Percentiles rank a stretch among this genome's conserved stretches.
These are phyloP conservation scores for Drosophila merina DNA, from an alignment of 2,888 invertebrate genomes.

Conservation along the genomic window DNA sequence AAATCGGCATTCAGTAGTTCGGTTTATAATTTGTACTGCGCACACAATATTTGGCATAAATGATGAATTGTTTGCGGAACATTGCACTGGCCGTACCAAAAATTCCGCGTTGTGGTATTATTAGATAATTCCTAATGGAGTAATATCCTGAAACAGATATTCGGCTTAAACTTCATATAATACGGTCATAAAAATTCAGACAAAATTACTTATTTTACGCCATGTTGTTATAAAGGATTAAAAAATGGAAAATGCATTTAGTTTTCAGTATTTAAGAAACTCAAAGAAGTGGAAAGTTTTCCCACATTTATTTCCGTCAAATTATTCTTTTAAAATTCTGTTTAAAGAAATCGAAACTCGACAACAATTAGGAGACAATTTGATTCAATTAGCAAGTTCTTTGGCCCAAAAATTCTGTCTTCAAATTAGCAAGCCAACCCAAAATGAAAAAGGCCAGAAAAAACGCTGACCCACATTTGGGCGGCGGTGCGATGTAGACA, in stretches of 20 bases:
- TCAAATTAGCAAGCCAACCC: conserved; percentile 36
- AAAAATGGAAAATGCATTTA: no score
- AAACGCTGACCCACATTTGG: conserved; percentile 42
- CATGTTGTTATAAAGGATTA: no score
- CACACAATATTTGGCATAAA: conserved; percentile 38
- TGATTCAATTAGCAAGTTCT: conserved; percentile 60
- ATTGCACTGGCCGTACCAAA: background rate
- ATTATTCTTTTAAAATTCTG: conserved; percentile 2
- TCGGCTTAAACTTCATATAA: no score
- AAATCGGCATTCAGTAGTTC: conserved; percentile 46
- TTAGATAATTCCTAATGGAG: conserved; percentile 29
- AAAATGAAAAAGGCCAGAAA: background rate
- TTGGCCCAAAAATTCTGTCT: conserved; percentile 44
- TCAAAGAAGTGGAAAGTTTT: conserved; percentile 18
- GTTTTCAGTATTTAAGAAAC: no score
- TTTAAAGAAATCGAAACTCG: conserved; percentile 59
- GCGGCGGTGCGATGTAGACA: conserved; percentile 39
- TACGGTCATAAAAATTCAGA: no score
- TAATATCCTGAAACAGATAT: conserved; percentile 1
- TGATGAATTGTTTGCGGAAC: conserved; percentile 46
- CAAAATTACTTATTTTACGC: no score
- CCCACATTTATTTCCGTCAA: background rate
- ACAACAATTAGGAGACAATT: conserved; percentile 49
- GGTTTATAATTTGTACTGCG: conserved; percentile 47
- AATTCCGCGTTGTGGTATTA: conserved; percentile 21